Evolutionary conservation across 2,113 vertebrate species (phyloP), one percentile per base, ranked within the genome.

Genomic region (Trogon melanurus): DNA sequence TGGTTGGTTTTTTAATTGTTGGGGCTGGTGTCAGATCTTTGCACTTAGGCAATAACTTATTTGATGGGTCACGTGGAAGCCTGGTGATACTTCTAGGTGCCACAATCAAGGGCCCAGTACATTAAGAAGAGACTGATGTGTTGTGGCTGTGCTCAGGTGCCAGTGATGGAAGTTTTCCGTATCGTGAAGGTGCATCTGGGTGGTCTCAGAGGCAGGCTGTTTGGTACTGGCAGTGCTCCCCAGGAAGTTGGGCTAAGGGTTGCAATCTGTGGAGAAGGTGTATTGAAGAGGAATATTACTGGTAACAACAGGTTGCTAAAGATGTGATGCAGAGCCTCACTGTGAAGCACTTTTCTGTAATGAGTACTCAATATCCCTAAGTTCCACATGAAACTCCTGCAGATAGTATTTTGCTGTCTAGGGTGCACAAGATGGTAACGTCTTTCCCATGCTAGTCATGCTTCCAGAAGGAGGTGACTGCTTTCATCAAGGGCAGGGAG

Each of bases 371-470:
- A 16, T 5, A 47, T 29, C 61, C 30, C 11, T 82, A 44, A 62
- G 5, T 71, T 81, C 22, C 32, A 22, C 2, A 0, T 13, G 11
- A 41, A 75, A 58, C 17, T 69, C 50, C 34, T 34, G 17, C 17
- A 51, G 48, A 38, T 57, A 30, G 19, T 66, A 26, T 34, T 85
- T 83, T 85, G 14, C n/a, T 69, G 12, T 79, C 66, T 50, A 36
- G 19, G 6, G 7, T 62, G 10, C 19, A 58, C 0, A 0, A 53
- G 15, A 18, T 30, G 2, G 15, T 56, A 60, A 36, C 17, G 22
- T 38, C 21, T 81, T 72, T 20, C 23, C 21, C 4, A 3, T 19
- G 30, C 3, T 70, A 16, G 23, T 54, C 14, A 4, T 41, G 41
- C 41, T 41, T 41, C 41, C 41, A 41, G 41, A 41, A 41, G 41